Percentiles rank a stretch among this genome's conserved stretches.
These are phyloP conservation scores for Colaptes auratus DNA, from an alignment of 2,113 vertebrate genomes.

Conservation along the genomic window DNA sequence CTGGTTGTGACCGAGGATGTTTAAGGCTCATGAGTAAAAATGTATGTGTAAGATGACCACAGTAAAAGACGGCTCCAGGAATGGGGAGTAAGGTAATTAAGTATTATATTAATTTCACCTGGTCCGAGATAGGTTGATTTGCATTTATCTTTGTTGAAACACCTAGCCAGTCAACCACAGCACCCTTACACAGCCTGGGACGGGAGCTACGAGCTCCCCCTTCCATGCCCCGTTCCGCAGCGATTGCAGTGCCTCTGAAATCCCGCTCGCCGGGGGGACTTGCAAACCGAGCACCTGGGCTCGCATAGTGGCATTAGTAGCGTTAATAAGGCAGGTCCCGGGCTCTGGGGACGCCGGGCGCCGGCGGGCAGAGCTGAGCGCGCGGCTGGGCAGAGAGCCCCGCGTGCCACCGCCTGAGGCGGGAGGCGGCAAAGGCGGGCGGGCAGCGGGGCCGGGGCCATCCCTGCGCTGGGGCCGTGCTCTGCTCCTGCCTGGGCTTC, in stretches of 20 bases:
- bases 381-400: not conserved
- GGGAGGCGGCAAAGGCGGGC: no score
- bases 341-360: no score
- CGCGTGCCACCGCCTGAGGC: not conserved
- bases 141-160: not conserved
- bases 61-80: not conserved
- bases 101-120: not conserved
- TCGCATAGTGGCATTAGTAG: rapidly evolving
- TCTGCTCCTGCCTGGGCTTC: no score
- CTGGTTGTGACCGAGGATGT: not conserved
- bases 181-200: rapidly evolving
- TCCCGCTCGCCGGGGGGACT: rapidly evolving
- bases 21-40: not conserved
- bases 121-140: not conserved
- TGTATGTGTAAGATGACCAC: not conserved
- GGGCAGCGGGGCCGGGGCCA: not conserved
- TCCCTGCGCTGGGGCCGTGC: not conserved
- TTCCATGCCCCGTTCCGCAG: not conserved
- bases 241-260: not conserved
- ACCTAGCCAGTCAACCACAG: rapidly evolving
- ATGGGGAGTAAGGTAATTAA: not conserved
- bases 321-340: no score
- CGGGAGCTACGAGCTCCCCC: rapidly evolving
- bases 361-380: not conserved
- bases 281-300: not conserved